phyloP scores from a whole-genome alignment of 2,797 vertebrate genomes.

The Microcaecilia unicolor region DNA sequence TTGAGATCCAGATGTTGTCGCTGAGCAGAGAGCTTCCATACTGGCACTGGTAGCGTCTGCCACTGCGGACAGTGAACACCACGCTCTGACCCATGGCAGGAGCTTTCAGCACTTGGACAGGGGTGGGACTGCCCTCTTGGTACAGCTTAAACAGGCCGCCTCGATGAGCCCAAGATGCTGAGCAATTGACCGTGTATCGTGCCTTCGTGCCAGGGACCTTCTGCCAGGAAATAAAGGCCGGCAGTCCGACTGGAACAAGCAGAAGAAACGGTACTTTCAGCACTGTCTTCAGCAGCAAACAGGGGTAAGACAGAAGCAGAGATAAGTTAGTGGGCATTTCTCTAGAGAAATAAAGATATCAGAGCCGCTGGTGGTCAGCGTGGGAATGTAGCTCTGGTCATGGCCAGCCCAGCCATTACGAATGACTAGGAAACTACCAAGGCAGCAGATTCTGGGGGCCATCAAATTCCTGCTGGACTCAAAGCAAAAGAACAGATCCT shows the following conservation, averaged over 20 bases:
- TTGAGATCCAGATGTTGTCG: too few species aligned
- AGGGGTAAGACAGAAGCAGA: too few species aligned
- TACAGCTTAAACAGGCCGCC: background rate
- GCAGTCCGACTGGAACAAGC: background rate
- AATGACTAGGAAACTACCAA: too few species aligned
- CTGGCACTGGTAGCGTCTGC: background rate
- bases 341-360: too few species aligned
- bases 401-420: too few species aligned
- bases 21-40: background rate
- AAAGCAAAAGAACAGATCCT: too few species aligned
- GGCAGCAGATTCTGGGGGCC: too few species aligned
- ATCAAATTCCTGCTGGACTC: too few species aligned
- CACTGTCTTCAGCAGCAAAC: too few species aligned
- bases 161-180: background rate
- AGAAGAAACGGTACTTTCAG: background rate
- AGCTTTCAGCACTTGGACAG: background rate
- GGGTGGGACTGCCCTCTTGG: background rate
- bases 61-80: background rate
- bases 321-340: too few species aligned
- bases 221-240: background rate
- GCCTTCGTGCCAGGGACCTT: background rate
- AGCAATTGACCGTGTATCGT: background rate
- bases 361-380: too few species aligned
- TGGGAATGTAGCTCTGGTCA: too few species aligned
- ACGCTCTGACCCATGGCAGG: background rate